These are phyloP conservation scores for Perizoma flavofasciatum DNA, from an alignment of 2,888 invertebrate genomes.

Conservation along the genomic window DNA sequence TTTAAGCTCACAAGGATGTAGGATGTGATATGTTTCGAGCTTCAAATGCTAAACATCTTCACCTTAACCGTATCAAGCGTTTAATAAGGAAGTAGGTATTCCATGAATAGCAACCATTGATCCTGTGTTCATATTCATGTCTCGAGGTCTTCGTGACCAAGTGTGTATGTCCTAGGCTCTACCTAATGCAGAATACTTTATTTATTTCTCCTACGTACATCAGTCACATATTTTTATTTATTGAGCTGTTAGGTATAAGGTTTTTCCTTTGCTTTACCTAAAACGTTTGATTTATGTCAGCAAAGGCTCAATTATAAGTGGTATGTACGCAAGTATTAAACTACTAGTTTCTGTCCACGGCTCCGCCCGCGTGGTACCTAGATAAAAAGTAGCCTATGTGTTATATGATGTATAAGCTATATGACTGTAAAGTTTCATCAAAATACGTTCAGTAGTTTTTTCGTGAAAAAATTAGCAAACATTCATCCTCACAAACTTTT, in stretches of 20 bases:
- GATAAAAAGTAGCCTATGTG: no score
- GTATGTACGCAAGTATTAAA: background rate
- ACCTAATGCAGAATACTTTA: conserved; percentile 8
- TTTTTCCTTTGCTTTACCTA: background rate
- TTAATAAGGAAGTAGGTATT: background rate
- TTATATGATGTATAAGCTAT: no score
- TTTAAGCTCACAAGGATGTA: conserved; percentile 13
- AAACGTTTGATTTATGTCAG: background rate
- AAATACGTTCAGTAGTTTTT: no score
- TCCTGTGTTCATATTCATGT: conserved; percentile 8
- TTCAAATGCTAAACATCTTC: conserved; percentile 5
- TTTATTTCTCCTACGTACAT: conserved; percentile 16
- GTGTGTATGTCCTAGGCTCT: conserved; percentile 5
- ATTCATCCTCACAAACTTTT: no score
- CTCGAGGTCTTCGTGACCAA: conserved; percentile 12
- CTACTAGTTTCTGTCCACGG: no score
- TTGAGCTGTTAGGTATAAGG: background rate
- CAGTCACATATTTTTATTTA: conserved; percentile 9
- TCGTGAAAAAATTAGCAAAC: no score
- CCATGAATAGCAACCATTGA: background rate
- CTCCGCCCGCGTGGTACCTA: no score
- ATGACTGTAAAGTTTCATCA: no score
- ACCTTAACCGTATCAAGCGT: conserved; percentile 1
- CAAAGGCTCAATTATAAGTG: no score
- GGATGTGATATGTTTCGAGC: background rate